Percentiles rank a stretch among this genome's conserved stretches.
phyloP scores from a whole-genome alignment of 2,113 vertebrate genomes.

The Syngnathus scovelli region DNA sequence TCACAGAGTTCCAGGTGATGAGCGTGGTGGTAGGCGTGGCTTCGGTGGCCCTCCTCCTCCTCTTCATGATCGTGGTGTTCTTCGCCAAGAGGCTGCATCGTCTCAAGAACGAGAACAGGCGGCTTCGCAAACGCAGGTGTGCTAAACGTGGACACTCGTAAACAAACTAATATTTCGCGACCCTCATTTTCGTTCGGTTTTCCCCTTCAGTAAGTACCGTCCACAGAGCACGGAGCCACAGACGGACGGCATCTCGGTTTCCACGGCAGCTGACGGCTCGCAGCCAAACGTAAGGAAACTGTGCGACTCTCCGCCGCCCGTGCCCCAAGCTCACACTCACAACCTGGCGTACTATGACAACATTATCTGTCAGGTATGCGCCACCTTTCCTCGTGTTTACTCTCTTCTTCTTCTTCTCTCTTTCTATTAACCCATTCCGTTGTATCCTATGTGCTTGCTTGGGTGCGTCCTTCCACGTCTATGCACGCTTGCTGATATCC shows the following conservation, averaged over 20 bases:
- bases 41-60: constrained; percentile 80
- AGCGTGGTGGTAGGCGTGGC: constrained; percentile 86
- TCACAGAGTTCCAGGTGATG: constrained; percentile 97
- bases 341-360: constrained; percentile 79
- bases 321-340: constrained; percentile 71
- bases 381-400: constrained; percentile 43
- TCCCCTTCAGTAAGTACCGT: constrained; percentile 77
- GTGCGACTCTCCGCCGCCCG: constrained; percentile 64
- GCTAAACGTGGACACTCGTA: constrained; percentile 10
- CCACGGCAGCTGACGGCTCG: constrained; percentile 92
- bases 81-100: constrained; percentile 94
- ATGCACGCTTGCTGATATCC: background rate
- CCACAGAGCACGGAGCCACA: constrained; percentile 85
- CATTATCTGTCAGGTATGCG: constrained; percentile 78
- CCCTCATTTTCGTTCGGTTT: background rate
- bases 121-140: constrained; percentile 90
- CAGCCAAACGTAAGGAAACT: constrained; percentile 96
- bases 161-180: too few species aligned
- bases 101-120: constrained; percentile 91
- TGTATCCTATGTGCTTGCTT: background rate
- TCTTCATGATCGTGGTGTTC: constrained; percentile 96
- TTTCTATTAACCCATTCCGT: background rate
- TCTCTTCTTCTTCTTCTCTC: constrained; percentile 11
- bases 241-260: constrained; percentile 95
- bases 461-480: background rate